These are phyloP conservation scores for Hypolimnas misippus DNA, from an alignment of 2,888 invertebrate species.

Conservation along the genomic window DNA sequence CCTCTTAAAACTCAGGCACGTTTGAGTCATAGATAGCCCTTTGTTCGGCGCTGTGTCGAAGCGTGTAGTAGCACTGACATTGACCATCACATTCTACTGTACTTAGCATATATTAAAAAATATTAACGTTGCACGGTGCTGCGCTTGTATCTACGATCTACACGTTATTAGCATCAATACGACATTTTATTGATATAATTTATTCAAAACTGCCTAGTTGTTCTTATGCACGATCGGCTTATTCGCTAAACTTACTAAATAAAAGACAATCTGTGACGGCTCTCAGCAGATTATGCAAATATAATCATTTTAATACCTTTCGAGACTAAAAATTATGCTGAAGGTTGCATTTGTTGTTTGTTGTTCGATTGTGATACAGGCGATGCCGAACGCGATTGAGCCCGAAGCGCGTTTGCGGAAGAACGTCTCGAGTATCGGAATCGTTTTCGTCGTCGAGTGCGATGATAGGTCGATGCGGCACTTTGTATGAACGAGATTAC, in stretches of 20 bases:
- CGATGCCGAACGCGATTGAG: constrained; percentile 45
- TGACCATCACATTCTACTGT: constrained; percentile 56
- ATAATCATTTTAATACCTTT: constrained; percentile 67
- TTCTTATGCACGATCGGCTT: constrained; percentile 46
- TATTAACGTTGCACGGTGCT: constrained; percentile 48
- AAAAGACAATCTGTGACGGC: constrained; percentile 63
- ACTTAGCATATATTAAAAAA: constrained; percentile 50
- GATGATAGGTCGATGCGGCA: constrained; percentile 32
- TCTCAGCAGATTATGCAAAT: constrained; percentile 69
- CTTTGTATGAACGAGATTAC: constrained; percentile 40
- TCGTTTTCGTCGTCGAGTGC: constrained; percentile 43
- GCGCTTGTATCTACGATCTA: constrained; percentile 42
- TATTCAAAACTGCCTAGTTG: constrained; percentile 59
- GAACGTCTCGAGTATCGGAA: constrained; percentile 46
- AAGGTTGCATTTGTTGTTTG: constrained; percentile 44
- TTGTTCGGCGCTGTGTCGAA: constrained; percentile 52
- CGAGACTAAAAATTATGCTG: constrained; percentile 54
- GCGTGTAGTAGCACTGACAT: constrained; percentile 61
- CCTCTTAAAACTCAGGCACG: constrained; percentile 50
- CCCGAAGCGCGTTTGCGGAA: constrained; percentile 71
- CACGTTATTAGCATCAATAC: constrained; percentile 55
- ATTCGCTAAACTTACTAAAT: constrained; percentile 60
- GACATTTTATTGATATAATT: constrained; percentile 61
- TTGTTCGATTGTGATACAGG: constrained; percentile 62
- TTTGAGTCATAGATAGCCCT: constrained; percentile 56